Conservation (phyloP, 2,888 invertebrate species). For the Dryobotodes eremita region DNA sequence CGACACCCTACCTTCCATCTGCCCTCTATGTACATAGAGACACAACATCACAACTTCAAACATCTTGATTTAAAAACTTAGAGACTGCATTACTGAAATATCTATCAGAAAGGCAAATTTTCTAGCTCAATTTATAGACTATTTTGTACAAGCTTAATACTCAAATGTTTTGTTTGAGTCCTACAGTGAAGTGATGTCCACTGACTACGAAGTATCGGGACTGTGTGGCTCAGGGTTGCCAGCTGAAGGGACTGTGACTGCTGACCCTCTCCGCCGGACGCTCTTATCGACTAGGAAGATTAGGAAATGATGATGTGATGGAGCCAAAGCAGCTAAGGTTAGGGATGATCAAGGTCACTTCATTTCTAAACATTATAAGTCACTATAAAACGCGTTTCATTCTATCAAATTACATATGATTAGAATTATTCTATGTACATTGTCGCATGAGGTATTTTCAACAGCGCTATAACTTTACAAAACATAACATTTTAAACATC, state of each 20-base stretch:
- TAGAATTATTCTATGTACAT: conserved; percentile 80
- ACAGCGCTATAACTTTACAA: conserved; percentile 82
- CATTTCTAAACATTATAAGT: conserved; percentile 87
- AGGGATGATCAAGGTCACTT: conserved; percentile 90
- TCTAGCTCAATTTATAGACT: conserved; percentile 81
- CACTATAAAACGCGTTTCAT: conserved; percentile 82
- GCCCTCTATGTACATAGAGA: conserved; percentile 62
- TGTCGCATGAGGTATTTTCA: conserved; percentile 84
- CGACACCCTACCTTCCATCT: conserved; percentile 61
- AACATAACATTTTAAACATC: conserved; percentile 77
- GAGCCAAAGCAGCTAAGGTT: conserved; percentile 87
- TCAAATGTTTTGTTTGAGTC: conserved; percentile 71
- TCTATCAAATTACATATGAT: conserved; percentile 78
- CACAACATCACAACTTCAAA: conserved; percentile 66
- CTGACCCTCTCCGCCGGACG: conserved; percentile 49
- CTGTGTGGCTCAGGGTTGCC: conserved; percentile 51
- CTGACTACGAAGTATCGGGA: conserved; percentile 64
- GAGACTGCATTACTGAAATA: conserved; percentile 76
- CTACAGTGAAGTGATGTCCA: conserved; percentile 71
- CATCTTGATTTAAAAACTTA: conserved; percentile 70
- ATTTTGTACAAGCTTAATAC: conserved; percentile 84
- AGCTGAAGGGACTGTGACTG: conserved; percentile 17
- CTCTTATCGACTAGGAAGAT: conserved; percentile 72
- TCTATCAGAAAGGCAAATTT: conserved; percentile 81
- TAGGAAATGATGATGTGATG: conserved; percentile 79